Conservation (phyloP, 2,113 vertebrate genomes). For the Myrmecophaga tridactyla region DNA sequence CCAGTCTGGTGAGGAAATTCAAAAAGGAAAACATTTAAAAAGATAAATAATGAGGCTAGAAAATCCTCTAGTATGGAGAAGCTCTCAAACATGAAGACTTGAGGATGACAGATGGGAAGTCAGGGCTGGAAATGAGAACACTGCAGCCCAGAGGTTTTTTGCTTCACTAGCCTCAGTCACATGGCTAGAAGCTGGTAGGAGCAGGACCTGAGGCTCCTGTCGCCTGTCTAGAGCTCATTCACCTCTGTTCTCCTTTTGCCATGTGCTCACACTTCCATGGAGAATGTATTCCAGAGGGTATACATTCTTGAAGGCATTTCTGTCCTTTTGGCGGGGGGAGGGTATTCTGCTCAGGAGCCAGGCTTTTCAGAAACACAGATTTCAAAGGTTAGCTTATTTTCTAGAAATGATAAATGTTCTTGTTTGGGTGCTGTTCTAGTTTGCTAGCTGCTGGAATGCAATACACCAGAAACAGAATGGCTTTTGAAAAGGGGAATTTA, state of each 20-base stretch:
- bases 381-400: background rate
- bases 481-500: no score
- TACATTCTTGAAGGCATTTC: background rate
- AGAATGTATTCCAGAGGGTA: background rate
- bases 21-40: background rate
- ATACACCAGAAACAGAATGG: no score
- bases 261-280: background rate
- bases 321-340: background rate
- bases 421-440: background rate
- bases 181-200: background rate
- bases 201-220: background rate
- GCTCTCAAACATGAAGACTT: background rate
- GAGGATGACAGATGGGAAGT: background rate
- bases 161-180: background rate
- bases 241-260: background rate
- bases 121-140: background rate
- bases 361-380: background rate
- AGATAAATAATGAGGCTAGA: background rate
- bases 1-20: conserved; percentile 2
- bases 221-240: background rate
- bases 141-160: background rate
- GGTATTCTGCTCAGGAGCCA: background rate
- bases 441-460: no score
- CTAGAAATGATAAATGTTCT: background rate
- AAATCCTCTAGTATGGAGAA: background rate